A percentile compares a stretch with the other conserved stretches of the same genome.
Conservation (phyloP, 92 coral and sea anemone genomes). For the Parazoanthus atlanticus region DNA sequence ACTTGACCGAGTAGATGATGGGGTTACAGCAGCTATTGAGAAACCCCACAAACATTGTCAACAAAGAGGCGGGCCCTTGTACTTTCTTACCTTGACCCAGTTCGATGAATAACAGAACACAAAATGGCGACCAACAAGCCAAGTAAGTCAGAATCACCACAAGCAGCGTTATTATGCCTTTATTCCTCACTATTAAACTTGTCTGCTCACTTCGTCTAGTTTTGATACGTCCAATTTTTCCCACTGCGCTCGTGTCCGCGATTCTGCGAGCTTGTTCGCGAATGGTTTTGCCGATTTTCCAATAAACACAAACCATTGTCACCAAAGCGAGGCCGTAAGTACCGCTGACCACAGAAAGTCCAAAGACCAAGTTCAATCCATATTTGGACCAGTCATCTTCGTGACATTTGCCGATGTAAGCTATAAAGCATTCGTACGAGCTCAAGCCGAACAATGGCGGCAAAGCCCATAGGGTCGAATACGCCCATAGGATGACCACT, state of each 20-base stretch:
- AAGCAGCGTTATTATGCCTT: constrained; percentile 66
- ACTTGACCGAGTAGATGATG: constrained; percentile 77
- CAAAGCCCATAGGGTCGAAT: constrained; percentile 69
- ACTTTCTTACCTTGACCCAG: constrained; percentile 68
- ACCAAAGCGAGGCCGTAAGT: constrained; percentile 82
- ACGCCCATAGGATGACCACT: constrained; percentile 56
- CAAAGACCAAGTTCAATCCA: constrained; percentile 78
- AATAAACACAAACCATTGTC: constrained; percentile 71
- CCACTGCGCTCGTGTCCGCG: background rate
- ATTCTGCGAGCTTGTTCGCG: constrained; percentile 55
- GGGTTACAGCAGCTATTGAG: constrained; percentile 85
- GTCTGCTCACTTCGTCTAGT: background rate
- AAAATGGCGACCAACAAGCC: constrained; percentile 88
- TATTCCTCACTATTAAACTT: constrained; percentile 50
- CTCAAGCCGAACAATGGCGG: constrained; percentile 79
- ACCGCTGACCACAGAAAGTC: constrained; percentile 83
- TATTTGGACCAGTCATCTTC: constrained; percentile 74
- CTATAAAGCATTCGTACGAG: constrained; percentile 85
- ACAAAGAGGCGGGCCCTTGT: constrained; percentile 50
- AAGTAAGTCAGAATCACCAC: constrained; percentile 71
- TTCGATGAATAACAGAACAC: constrained; percentile 76
- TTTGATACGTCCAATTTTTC: background rate
- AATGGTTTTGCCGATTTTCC: constrained; percentile 63
- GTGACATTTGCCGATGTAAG: constrained; percentile 71
- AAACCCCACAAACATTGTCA: constrained; percentile 82